Evolutionary conservation across 2,113 vertebrate species (phyloP).

Genomic region (Pygoscelis antarcticus): DNA sequence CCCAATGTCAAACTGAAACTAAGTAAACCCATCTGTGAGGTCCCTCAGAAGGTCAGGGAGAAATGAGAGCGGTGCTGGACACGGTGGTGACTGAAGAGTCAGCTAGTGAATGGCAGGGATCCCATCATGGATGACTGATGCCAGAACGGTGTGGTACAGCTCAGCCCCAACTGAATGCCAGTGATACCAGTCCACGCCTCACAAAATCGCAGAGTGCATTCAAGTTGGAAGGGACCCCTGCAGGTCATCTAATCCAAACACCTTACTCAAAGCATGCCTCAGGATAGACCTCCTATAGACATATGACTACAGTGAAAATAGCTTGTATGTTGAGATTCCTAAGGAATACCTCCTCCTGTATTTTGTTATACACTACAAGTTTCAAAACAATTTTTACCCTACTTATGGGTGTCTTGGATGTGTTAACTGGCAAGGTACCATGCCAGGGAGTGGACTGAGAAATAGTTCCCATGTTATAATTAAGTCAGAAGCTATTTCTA

Average conservation of each 20-base stretch:
- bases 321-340: background rate
- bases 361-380: background rate
- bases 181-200: background rate
- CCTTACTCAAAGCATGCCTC: no score
- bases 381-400: background rate
- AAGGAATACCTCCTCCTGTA: background rate
- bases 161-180: background rate
- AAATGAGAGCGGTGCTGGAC: background rate
- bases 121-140: rapidly evolving
- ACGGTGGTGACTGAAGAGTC: background rate
- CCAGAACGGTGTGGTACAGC: background rate
- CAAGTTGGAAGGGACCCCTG: background rate
- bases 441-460: background rate
- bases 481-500: background rate
- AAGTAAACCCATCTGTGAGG: background rate
- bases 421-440: background rate
- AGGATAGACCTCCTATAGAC: background rate
- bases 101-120: background rate
- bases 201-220: background rate
- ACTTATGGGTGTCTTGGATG: background rate
- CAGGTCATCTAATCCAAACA: background rate
- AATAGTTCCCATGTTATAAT: background rate
- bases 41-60: background rate
- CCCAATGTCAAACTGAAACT: background rate
- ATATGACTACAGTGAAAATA: background rate